A percentile compares a stretch with the other conserved stretches of the same genome.
Evolutionary conservation across 2,113 vertebrate genomes (phyloP).

Genomic region (Toxotes jaculatrix): DNA sequence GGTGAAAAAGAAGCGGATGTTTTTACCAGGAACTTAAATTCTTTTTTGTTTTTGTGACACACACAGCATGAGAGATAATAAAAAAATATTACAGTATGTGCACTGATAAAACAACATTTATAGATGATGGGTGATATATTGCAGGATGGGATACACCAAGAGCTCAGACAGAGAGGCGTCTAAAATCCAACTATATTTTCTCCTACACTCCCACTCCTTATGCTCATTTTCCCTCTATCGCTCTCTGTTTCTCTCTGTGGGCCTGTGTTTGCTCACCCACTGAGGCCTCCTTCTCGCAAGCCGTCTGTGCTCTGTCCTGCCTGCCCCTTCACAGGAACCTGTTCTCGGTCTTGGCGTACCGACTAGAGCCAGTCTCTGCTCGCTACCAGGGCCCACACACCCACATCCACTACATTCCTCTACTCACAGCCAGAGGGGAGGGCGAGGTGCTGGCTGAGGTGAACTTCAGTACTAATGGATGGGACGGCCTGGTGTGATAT

Average conservation of each 20-base stretch:
- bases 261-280: slow-evolving; percentile 60
- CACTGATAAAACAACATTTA: slow-evolving; percentile 15
- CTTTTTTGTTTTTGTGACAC: background rate
- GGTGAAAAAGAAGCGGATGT: slow-evolving; percentile 1
- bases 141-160: slow-evolving; percentile 26
- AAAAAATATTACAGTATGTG: slow-evolving; percentile 20
- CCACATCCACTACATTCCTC: slow-evolving; percentile 78
- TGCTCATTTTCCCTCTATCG: background rate
- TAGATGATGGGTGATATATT: slow-evolving; percentile 31
- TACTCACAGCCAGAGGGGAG: slow-evolving; percentile 59
- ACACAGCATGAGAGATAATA: background rate
- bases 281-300: slow-evolving; percentile 40
- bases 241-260: slow-evolving; percentile 31
- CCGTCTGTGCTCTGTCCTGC: slow-evolving; percentile 50
- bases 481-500: slow-evolving; percentile 35
- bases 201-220: background rate
- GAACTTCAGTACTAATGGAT: slow-evolving; percentile 49
- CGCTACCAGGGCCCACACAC: slow-evolving; percentile 61
- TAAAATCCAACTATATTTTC: slow-evolving; percentile 26
- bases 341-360: slow-evolving; percentile 66
- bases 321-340: slow-evolving; percentile 40
- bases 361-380: slow-evolving; percentile 77
- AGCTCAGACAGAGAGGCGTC: slow-evolving; percentile 45
- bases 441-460: slow-evolving; percentile 59
- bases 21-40: slow-evolving; percentile 19